A percentile compares a stretch with the other conserved stretches of the same genome.
Conservation (phyloP, 1,140 invertebrate species). For the Danaus melanippus region DNA sequence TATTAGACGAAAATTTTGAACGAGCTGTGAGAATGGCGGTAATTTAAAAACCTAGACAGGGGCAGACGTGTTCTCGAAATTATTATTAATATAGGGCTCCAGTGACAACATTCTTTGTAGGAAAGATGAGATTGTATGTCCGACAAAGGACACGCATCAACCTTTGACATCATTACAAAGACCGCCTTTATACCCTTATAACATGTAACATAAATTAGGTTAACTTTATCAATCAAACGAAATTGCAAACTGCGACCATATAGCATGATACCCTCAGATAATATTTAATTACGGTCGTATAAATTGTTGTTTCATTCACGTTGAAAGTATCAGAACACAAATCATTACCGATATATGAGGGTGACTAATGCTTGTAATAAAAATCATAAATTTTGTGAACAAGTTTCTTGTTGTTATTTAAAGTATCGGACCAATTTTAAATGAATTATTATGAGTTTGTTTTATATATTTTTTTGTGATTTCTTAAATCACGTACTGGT, state of each 20-base stretch:
- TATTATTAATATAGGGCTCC: constrained; percentile 17
- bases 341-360: background rate
- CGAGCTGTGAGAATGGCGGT: constrained; percentile 18
- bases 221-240: no score
- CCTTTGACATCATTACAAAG: constrained; percentile 30
- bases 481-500: constrained; percentile 42
- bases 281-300: no score
- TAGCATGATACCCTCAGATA: no score
- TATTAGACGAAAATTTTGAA: constrained; percentile 21
- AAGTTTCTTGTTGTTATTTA: constrained; percentile 2
- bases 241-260: no score
- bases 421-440: background rate
- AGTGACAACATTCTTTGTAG: constrained; percentile 14
- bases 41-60: constrained; percentile 11
- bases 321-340: no score
- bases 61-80: constrained; percentile 14
- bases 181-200: constrained; percentile 10
- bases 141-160: constrained; percentile 27
- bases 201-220: constrained; percentile 14
- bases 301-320: no score
- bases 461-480: constrained; percentile 15
- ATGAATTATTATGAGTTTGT: background rate
- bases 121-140: constrained; percentile 26
- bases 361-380: background rate
- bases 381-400: constrained; percentile 4